phyloP scores from a whole-genome alignment of 2,797 vertebrate species.

The Anguilla megastoma region DNA sequence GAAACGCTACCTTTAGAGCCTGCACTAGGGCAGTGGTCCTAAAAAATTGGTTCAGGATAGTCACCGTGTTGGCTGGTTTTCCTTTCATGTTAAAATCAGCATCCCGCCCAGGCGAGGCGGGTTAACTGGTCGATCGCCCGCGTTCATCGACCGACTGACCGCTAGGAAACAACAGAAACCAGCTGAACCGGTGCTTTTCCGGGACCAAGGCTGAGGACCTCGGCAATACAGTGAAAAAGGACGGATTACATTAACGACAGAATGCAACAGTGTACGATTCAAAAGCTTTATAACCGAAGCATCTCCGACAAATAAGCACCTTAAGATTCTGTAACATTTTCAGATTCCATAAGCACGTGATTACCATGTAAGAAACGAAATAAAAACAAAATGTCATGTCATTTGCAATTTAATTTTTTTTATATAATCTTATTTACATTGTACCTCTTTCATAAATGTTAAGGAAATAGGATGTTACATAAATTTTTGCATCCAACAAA shows the following conservation, averaged over 20 bases:
- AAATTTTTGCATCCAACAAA: conserved; percentile 79
- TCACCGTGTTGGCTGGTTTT: background rate
- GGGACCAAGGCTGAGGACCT: background rate
- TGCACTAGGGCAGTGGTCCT: background rate
- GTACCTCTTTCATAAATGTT: conserved; percentile 80
- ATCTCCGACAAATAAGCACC: conserved; percentile 21
- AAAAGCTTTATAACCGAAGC: conserved; percentile 22
- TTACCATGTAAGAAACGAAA: conserved; percentile 14
- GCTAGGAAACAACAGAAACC: background rate
- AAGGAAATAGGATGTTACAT: conserved; percentile 84
- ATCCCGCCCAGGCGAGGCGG: background rate
- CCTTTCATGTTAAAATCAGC: background rate
- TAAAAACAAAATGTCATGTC: conserved; percentile 5
- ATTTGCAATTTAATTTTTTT: conserved; percentile 76
- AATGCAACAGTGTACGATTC: background rate
- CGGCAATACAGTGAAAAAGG: background rate
- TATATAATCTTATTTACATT: conserved; percentile 86
- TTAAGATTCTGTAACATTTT: conserved; percentile 19
- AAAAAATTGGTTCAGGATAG: background rate
- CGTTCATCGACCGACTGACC: background rate
- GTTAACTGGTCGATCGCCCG: background rate
- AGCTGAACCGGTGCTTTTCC: background rate
- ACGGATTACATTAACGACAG: background rate
- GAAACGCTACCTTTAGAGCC: background rate
- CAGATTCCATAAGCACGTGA: conserved; percentile 5